phyloP scores from a whole-genome alignment of 2,888 invertebrate genomes.

The Pseudococcus viburni region DNA sequence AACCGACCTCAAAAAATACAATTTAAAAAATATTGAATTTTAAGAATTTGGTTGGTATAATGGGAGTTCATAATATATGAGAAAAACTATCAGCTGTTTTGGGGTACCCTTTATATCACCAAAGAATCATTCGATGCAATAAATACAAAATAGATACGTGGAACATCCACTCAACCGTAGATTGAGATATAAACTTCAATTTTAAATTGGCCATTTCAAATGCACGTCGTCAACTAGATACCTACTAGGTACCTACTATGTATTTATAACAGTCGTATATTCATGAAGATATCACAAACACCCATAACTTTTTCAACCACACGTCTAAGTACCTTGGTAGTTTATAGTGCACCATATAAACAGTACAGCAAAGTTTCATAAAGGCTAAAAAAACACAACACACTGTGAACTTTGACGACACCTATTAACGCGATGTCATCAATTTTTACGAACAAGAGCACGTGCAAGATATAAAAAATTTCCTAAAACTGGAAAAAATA shows the following conservation, averaged over 20 bases:
- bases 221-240: background rate
- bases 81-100: too few relatives aligned
- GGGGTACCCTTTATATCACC: too few relatives aligned
- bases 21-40: too few relatives aligned
- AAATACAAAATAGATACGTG: too few relatives aligned
- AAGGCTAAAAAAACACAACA: background rate
- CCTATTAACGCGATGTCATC: background rate
- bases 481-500: background rate
- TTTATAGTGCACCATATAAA: background rate
- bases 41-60: too few relatives aligned
- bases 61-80: too few relatives aligned
- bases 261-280: background rate
- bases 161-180: too few relatives aligned
- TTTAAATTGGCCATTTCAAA: background rate
- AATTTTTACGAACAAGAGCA: constrained; percentile 24
- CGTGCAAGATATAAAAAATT: constrained; percentile 8
- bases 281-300: background rate
- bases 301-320: background rate
- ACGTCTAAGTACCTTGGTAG: background rate
- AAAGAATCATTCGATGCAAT: too few relatives aligned
- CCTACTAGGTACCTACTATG: too few relatives aligned
- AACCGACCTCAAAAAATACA: too few relatives aligned
- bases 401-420: background rate
- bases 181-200: background rate
- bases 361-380: background rate